Evolutionary conservation across 92 coral and sea anemone species (phyloP).

Genomic region (Pocillopora grandis): DNA sequence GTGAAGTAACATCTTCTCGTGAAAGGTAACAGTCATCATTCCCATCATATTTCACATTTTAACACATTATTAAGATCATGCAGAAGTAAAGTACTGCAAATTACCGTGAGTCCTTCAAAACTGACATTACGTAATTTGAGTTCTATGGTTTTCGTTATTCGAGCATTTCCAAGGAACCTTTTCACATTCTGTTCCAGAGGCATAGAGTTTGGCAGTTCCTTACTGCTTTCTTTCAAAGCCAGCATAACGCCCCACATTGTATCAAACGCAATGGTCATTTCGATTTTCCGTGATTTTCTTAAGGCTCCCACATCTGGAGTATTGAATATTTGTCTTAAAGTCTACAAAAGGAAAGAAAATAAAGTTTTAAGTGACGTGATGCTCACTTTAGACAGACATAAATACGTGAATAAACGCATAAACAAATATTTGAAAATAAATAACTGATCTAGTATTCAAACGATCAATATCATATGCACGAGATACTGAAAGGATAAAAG

Average conservation of each 20-base stretch:
- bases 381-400: too few species aligned
- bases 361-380: not conserved
- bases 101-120: conserved; percentile 87
- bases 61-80: too few species aligned
- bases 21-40: too few species aligned
- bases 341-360: not conserved
- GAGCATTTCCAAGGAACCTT: not conserved
- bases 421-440: too few species aligned
- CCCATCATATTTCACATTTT: too few species aligned
- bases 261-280: conserved; percentile 46
- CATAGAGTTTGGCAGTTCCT: not conserved
- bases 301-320: not conserved
- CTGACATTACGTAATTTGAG: conserved; percentile 17
- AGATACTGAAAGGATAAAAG: too few species aligned
- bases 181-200: not conserved
- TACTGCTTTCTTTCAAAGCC: conserved; percentile 61
- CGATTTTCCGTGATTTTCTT: not conserved
- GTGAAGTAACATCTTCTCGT: too few species aligned
- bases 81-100: too few species aligned
- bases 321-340: not conserved
- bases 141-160: not conserved
- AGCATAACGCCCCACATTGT: conserved; percentile 65
- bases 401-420: too few species aligned
- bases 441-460: too few species aligned
- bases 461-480: too few species aligned